phyloP scores from a whole-genome alignment of 2,797 vertebrate genomes.

The Spizella passerina region DNA sequence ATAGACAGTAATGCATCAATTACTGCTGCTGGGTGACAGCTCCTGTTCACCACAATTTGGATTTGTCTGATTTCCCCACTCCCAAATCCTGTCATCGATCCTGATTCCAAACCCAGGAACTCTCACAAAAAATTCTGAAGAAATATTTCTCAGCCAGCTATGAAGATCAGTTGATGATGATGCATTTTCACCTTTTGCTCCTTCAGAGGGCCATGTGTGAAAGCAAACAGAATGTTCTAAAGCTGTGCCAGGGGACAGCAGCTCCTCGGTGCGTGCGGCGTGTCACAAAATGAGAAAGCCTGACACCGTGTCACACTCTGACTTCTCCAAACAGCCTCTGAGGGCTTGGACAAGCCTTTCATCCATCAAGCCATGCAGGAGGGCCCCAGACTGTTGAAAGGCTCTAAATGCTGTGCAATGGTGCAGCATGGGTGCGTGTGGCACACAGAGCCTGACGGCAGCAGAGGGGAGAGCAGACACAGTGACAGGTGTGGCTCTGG shows the following conservation, averaged over 20 bases:
- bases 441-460: neutral
- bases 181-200: neutral
- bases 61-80: neutral
- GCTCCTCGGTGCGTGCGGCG: neutral
- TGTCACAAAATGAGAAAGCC: neutral
- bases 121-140: neutral
- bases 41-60: neutral
- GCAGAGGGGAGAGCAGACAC: neutral
- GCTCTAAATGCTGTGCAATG: neutral
- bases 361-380: neutral
- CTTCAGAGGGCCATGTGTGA: neutral
- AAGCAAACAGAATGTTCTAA: neutral
- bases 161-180: neutral
- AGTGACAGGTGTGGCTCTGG: neutral
- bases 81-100: accelerated
- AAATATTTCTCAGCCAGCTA: neutral
- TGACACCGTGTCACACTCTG: neutral
- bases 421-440: accelerated
- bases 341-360: neutral
- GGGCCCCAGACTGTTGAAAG: neutral
- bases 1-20: neutral
- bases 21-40: neutral
- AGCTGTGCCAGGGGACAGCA: neutral
- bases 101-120: neutral
- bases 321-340: neutral